phyloP scores from a whole-genome alignment of 2,888 invertebrate genomes.

The Synergus gifuensis region DNA sequence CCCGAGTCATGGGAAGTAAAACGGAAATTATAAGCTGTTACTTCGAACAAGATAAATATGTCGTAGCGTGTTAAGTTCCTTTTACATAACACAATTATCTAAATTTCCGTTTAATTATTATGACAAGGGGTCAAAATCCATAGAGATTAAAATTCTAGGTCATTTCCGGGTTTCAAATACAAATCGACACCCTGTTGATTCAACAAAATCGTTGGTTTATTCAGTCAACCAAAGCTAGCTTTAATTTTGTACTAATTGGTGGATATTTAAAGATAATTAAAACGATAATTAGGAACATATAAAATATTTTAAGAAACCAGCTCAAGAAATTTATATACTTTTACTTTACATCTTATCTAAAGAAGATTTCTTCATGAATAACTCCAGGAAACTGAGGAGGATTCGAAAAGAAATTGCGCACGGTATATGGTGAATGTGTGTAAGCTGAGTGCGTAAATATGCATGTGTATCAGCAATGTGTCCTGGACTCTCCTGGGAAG shows the following conservation, averaged over 20 bases:
- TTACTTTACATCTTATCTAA: neutral
- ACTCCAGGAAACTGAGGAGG: neutral
- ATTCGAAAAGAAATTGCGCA: neutral
- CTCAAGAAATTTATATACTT: neutral
- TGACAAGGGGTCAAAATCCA: too few species aligned
- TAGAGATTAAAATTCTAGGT: too few species aligned
- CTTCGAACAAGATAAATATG: constrained; percentile 1
- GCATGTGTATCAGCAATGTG: constrained; percentile 50
- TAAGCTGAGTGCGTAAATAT: neutral
- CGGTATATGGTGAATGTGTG: neutral
- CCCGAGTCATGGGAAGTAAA: constrained; percentile 46
- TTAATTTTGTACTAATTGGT: too few species aligned
- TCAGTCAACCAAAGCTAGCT: too few species aligned
- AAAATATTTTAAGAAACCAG: neutral
- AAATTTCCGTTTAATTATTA: neutral
- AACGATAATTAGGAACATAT: too few species aligned
- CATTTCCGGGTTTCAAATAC: too few species aligned
- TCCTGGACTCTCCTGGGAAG: constrained; percentile 45
- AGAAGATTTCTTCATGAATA: neutral
- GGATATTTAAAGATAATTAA: too few species aligned
- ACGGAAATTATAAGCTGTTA: constrained; percentile 45
- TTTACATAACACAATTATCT: neutral
- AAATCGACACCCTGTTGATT: too few species aligned
- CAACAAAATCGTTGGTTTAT: too few species aligned
- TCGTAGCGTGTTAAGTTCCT: neutral